These are phyloP conservation scores for Spilogale gracilis DNA, from an alignment of 2,113 vertebrate genomes.

Conservation along the genomic window DNA sequence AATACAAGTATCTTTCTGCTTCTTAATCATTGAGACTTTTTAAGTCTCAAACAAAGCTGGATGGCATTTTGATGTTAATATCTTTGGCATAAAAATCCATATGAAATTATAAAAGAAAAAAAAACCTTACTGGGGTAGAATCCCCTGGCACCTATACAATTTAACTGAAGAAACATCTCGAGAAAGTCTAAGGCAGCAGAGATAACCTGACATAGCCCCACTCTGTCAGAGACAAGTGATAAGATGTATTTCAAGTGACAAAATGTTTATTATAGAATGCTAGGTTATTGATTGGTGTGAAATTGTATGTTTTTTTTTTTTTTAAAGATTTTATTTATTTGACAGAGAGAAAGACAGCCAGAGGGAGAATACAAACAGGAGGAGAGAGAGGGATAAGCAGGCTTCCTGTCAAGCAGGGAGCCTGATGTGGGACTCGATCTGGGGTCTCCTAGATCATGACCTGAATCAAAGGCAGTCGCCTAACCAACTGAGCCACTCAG, in stretches of 20 bases:
- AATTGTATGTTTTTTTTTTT: not conserved
- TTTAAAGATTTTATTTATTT: too few relatives aligned
- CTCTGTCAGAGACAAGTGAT: not conserved
- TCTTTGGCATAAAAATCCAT: constrained; percentile 24
- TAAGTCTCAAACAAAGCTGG: not conserved
- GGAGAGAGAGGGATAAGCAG: too few relatives aligned
- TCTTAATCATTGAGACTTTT: not conserved
- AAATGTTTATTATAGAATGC: constrained; percentile 7
- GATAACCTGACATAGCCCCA: not conserved
- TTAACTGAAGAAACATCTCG: not conserved
- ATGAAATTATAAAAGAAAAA: not conserved
- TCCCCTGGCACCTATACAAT: not conserved
- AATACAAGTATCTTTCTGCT: not conserved
- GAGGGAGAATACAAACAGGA: too few relatives aligned
- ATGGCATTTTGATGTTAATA: not conserved
- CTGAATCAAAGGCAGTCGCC: too few relatives aligned
- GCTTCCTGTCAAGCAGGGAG: too few relatives aligned
- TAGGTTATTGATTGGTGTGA: not conserved
- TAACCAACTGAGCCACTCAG: too few relatives aligned
- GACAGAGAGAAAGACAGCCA: too few relatives aligned
- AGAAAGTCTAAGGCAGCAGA: not conserved
- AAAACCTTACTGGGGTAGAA: not conserved
- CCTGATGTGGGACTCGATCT: too few relatives aligned
- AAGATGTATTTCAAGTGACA: constrained; percentile 43
- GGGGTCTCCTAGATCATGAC: too few relatives aligned